Base-by-base conservation (phyloP, 1,140 invertebrate species). In the Drosophila triauraria region DNA sequence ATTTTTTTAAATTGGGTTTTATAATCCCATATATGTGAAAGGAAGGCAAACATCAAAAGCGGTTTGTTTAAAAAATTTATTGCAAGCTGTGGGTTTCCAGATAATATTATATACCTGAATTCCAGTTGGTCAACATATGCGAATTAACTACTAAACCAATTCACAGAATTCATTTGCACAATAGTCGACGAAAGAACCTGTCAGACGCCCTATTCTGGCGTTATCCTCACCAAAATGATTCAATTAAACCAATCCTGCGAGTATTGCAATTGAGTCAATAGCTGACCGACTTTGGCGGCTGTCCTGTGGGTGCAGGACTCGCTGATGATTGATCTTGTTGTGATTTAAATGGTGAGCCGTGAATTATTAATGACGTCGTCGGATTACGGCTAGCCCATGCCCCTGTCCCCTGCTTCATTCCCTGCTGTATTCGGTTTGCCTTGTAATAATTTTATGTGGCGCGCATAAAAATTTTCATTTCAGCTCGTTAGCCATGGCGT, bases 281-380 rank as follows among this genome's bases (percentile, higher is more conserved):
- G 32, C 9, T 47, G 30, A 13, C 17, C 10, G 3, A 35, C 17
- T 20, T 51, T 40, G 17, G 15, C 20, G 32, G 3, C 15, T 30
- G 10, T 17, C 50, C 13, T 2, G 17, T 13, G 27, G 27, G 5
- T 30, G n/a, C 30, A 23, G 32, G 32, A 32, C 17, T 40, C 54
- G 44, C 67, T 70, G 60, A 75, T 76, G 70, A 83, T 75, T 83
- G 78, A 82, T 79, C 78, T 67, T 62, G 48, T 58, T 84, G 71
- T 69, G 81, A 84, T 84, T 84, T 84, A 80, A 84, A 79, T 79
- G 76, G 64, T 75, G 75, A 65, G 75, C 60, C 57, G 72, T 70
- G 76, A 83, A 83, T 83, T 83, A 71, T 79, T 83, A 83, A 77
- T 64, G 71, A 62, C 56, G 69, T 59, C 38, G 43, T 47, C 25